Evolutionary conservation across 2,888 invertebrate species (phyloP).

Genomic region (Mesorhabditis belari): DNA sequence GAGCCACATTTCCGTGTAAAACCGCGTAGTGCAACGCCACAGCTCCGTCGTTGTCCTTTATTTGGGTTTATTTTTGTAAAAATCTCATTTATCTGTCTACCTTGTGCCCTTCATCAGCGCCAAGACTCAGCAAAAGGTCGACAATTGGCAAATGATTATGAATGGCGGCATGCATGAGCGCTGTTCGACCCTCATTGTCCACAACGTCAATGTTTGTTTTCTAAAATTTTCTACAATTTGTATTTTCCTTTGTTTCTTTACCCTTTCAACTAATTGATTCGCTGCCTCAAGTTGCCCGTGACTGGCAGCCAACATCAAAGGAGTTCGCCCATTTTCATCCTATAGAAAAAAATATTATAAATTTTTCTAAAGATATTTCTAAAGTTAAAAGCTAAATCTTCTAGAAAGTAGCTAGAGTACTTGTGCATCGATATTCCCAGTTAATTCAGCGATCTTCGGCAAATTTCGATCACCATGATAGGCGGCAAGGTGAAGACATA

Average conservation of each 20-base stretch:
- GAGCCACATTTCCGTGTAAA: conserved; percentile 14
- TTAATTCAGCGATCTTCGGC: conserved; percentile 13
- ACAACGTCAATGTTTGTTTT: conserved; percentile 28
- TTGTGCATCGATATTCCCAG: conserved; percentile 9
- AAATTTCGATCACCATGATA: conserved; percentile 62
- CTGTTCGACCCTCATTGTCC: conserved; percentile 32
- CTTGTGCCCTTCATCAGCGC: conserved; percentile 36
- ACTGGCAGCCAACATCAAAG: conserved; percentile 34
- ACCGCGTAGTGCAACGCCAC: conserved; percentile 35
- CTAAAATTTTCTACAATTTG: neutral
- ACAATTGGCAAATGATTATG: conserved; percentile 27
- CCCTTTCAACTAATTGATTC: conserved; percentile 14
- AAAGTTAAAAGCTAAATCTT: too few relatives aligned
- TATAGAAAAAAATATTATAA: too few relatives aligned
- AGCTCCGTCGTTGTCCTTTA: conserved; percentile 33
- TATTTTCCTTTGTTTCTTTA: neutral
- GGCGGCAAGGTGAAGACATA: conserved; percentile 31
- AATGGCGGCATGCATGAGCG: conserved; percentile 32
- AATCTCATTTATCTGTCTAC: neutral
- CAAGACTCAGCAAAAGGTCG: conserved; percentile 22
- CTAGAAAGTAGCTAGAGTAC: too few relatives aligned
- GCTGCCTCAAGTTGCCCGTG: conserved; percentile 29
- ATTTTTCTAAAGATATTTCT: too few relatives aligned
- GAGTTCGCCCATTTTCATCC: conserved; percentile 30
- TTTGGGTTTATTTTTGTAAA: neutral